phyloP scores from a whole-genome alignment of 1,140 invertebrate genomes.

The Whitmania pigra region DNA sequence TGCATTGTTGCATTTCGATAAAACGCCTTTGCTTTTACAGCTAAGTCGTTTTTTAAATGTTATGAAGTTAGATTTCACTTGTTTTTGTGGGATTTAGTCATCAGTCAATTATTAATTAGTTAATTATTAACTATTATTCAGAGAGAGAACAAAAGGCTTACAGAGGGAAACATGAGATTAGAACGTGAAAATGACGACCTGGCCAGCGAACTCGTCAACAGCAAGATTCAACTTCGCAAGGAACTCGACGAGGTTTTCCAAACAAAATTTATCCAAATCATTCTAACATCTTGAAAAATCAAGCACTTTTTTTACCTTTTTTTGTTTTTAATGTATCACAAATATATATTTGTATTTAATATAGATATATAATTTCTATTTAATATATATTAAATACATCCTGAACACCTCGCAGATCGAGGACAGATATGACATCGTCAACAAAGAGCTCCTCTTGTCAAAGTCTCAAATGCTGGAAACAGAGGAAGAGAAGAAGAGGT shows the following conservation, averaged over 20 bases:
- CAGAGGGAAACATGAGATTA: conserved; percentile 45
- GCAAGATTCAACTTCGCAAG: conserved; percentile 48
- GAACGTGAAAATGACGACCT: conserved; percentile 57
- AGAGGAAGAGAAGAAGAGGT: conserved; percentile 68
- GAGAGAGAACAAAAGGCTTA: conserved; percentile 48
- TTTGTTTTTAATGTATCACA: no score
- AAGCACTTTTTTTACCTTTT: background rate
- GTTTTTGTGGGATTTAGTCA: background rate
- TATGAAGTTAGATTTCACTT: no score
- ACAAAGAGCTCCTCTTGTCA: conserved; percentile 63
- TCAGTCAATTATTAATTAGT: background rate
- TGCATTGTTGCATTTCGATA: no score
- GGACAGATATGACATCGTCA: conserved; percentile 63
- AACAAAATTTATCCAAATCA: background rate
- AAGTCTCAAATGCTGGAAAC: conserved; percentile 58
- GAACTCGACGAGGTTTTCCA: conserved; percentile 47
- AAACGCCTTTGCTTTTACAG: background rate
- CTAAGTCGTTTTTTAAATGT: background rate
- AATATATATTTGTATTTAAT: no score
- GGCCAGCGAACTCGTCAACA: conserved; percentile 51
- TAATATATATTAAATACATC: no score
- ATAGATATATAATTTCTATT: no score
- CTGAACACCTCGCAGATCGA: conserved; percentile 44
- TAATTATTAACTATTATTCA: conserved; percentile 27
- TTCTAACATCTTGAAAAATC: background rate